phyloP scores from a whole-genome alignment of 2,888 invertebrate genomes.

The Apodemia duryi region DNA sequence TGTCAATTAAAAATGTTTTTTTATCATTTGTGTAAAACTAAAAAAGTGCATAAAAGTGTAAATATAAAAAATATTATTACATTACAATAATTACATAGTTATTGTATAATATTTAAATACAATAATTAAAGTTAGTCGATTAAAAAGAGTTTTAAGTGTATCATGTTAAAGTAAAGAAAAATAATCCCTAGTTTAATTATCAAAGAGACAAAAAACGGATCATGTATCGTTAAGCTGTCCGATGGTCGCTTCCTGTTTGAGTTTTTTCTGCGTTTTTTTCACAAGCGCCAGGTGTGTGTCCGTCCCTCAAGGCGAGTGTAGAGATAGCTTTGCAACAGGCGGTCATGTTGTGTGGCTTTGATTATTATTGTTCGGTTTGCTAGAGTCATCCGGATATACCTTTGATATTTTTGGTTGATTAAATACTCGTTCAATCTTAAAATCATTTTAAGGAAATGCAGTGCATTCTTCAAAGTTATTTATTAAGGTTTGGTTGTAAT shows the following conservation, averaged over 20 bases:
- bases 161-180: neutral
- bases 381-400: neutral
- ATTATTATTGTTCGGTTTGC: neutral
- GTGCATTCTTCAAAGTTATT: no score
- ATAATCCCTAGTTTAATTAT: constrained; percentile 5
- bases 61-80: no score
- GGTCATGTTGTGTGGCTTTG: constrained; percentile 1
- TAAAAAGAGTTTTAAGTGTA: neutral
- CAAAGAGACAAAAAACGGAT: neutral
- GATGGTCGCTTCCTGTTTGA: constrained; percentile 7
- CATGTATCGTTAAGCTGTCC: constrained; percentile 11
- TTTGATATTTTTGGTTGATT: no score
- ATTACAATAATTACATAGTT: no score
- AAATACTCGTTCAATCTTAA: no score
- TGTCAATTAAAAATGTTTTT: no score
- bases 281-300: constrained; percentile 10
- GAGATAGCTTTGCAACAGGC: constrained; percentile 3
- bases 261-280: constrained; percentile 2
- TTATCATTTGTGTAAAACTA: no score
- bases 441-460: no score
- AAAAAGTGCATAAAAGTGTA: no score
- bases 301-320: constrained; percentile 6
- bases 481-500: no score
- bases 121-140: neutral
- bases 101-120: no score